Conservation (phyloP, 1,140 invertebrate species). For the Brachionus rotundiformis region DNA sequence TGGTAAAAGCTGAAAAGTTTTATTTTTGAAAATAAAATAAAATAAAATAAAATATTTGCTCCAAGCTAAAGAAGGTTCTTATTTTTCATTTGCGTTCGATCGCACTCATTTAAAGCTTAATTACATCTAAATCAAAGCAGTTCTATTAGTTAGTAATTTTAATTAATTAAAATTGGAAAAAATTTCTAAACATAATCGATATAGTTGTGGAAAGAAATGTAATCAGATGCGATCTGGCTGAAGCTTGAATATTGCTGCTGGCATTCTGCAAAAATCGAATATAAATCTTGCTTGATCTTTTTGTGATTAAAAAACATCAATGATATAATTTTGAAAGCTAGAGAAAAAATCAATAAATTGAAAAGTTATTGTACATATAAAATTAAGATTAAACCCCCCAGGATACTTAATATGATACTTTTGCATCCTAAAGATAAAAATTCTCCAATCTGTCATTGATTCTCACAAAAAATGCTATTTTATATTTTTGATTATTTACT, state of each 20-base stretch:
- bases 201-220: neutral
- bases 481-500: constrained; percentile 13
- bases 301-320: constrained; percentile 14
- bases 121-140: neutral
- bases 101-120: neutral
- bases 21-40: neutral
- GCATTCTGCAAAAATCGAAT: constrained; percentile 2
- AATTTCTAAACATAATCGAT: neutral
- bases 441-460: constrained; percentile 21
- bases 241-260: neutral
- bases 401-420: constrained; percentile 29
- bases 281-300: neutral
- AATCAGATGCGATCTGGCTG: neutral
- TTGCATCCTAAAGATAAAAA: constrained; percentile 27
- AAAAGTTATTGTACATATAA: neutral
- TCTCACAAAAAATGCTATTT: neutral
- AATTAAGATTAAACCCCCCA: neutral
- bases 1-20: neutral
- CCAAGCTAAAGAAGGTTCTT: neutral
- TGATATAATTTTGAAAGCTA: constrained; percentile 16
- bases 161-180: neutral
- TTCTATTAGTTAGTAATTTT: neutral
- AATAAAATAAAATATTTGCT: neutral
- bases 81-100: neutral
- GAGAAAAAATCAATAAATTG: constrained; percentile 33